Base-by-base conservation (phyloP, 2,888 invertebrate genomes). In the Cheilosia impressa region DNA sequence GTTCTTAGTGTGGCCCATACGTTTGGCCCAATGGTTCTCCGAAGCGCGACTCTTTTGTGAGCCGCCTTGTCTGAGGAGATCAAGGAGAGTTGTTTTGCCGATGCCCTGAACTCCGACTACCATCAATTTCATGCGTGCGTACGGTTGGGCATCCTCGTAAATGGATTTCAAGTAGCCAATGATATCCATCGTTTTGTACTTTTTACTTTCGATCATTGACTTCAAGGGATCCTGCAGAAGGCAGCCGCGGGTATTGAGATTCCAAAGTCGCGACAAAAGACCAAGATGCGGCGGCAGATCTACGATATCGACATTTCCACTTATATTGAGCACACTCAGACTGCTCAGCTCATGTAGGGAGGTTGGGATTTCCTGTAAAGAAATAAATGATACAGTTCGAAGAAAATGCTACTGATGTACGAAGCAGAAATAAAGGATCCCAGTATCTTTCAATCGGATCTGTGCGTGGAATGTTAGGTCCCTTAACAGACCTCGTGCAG, bases 281-380 rank as follows among this genome's bases (percentile, higher is more conserved):
- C 99, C 99, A 95, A 99, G 96, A 92, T 98, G 97, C 0, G 99
- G 96, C 0, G 99, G 99, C 69, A 99, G 94, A 90, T 98, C 96
- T 5, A 94, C 95, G 68, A 98, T 95, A 47, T 97, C 97, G 93
- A 93, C 89, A 92, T 91, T 92, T 4, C 92, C 92, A 90, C 97
- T 97, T 60, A 99, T 95, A 91, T 98, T 99, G 47, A 99, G 93
- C 47, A 99, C 98, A n/a, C 98, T 97, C 2, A 99, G 93, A 91
- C 97, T 96, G 80, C 94, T 94, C 4, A 99, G 94, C 90, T 98
- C 96, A 88, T 97, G 96, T 69, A 99, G 95, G 75, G 96, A 96
- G 0, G 95, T 93, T 0, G 98, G 98, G 47, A 99, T 95, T 88
- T 95, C 95, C 63, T 93, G 89, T 83, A 93, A 89, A 88, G 93